Conservation (phyloP, 2,888 invertebrate species). For the Xestia ashworthii region DNA sequence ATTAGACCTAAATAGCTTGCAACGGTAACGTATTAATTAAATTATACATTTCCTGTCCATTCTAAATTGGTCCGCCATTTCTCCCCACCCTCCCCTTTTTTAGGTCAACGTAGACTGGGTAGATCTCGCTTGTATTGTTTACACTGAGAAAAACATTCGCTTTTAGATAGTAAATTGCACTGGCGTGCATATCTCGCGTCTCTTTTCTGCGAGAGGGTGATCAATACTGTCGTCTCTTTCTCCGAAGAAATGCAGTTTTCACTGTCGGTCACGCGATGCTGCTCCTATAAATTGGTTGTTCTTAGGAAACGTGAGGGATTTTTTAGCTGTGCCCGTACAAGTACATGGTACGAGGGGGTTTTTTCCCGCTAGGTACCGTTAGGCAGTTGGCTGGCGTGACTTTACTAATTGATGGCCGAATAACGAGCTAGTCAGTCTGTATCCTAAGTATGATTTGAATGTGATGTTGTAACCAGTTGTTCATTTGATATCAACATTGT, state of each 20-base stretch:
- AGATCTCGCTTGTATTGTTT: conserved; percentile 64
- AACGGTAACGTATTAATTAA: conserved; percentile 48
- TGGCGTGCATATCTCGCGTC: conserved; percentile 64
- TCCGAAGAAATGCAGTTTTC: conserved; percentile 80
- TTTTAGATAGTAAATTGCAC: conserved; percentile 69
- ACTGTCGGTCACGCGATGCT: conserved; percentile 77
- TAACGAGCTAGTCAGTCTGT: conserved; percentile 16
- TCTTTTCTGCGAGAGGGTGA: conserved; percentile 51
- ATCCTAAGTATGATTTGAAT: background rate
- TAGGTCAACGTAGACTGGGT: conserved; percentile 61
- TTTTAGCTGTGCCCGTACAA: conserved; percentile 49
- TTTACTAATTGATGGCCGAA: conserved; percentile 44
- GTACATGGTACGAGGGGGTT: conserved; percentile 30
- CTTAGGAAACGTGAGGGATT: conserved; percentile 61
- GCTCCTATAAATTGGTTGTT: conserved; percentile 67
- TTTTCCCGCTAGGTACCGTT: conserved; percentile 58
- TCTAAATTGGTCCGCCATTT: conserved; percentile 39
- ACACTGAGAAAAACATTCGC: conserved; percentile 71
- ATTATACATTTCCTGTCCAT: conserved; percentile 44
- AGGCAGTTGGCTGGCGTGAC: conserved; percentile 30
- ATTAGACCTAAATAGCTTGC: conserved; percentile 34
- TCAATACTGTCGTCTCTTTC: conserved; percentile 67
- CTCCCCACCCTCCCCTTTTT: conserved; percentile 38
- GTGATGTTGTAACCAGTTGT: background rate
- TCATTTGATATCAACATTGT: background rate